A percentile compares a stretch with the other conserved stretches of the same genome.
Evolutionary conservation across 2,113 vertebrate species (phyloP).

Genomic region (Saimiri boliviensis): DNA sequence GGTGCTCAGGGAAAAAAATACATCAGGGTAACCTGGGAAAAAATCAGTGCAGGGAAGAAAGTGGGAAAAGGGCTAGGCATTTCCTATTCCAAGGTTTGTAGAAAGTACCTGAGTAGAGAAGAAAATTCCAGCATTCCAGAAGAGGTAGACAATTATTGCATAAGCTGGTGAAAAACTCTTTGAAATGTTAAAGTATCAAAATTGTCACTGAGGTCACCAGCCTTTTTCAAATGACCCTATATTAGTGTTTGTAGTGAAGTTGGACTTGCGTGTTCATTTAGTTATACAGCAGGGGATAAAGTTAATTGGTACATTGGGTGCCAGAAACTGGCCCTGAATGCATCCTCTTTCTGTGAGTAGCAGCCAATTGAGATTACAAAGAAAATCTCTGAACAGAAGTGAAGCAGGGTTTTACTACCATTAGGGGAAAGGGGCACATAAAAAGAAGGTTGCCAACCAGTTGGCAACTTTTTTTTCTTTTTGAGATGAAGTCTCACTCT

Average conservation of each 20-base stretch:
- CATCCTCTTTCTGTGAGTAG: neutral
- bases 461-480: neutral
- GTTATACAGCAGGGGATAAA: neutral
- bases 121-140: neutral
- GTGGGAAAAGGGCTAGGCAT: neutral
- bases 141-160: neutral
- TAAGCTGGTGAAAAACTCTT: neutral
- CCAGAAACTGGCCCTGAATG: neutral
- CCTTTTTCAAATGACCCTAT: neutral
- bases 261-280: neutral
- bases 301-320: neutral
- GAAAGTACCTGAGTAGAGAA: neutral
- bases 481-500: too few species aligned
- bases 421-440: conserved; percentile 44
- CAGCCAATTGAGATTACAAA: neutral
- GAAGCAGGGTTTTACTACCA: conserved; percentile 22
- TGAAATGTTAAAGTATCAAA: neutral
- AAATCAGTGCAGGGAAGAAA: neutral
- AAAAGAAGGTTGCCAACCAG: neutral
- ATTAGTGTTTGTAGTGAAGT: neutral
- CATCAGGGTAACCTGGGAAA: neutral
- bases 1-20: neutral
- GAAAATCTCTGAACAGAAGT: neutral
- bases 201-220: neutral
- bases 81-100: neutral